Evolutionary conservation across 2,888 invertebrate genomes (phyloP).

Genomic region (Athalia circularis): DNA sequence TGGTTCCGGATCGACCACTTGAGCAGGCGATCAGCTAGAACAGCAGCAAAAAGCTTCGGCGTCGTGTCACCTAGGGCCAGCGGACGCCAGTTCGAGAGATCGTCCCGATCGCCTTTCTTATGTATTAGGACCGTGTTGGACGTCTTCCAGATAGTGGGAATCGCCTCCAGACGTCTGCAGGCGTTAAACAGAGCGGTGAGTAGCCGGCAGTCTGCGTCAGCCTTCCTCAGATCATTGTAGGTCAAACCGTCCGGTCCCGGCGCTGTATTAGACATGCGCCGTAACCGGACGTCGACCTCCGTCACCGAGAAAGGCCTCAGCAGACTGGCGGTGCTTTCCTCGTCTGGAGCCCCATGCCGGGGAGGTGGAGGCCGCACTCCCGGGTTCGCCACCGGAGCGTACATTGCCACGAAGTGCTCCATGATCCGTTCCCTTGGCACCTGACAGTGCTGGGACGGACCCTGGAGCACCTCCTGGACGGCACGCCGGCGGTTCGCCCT

Average conservation of each 20-base stretch:
- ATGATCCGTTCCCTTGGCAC: slow-evolving; percentile 15
- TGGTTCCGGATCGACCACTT: slow-evolving; percentile 50
- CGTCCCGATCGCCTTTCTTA: slow-evolving; percentile 47
- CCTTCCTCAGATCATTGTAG: too few relatives aligned
- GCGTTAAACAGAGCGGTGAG: neutral
- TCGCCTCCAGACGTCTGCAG: slow-evolving; percentile 24
- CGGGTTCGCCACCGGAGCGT: neutral
- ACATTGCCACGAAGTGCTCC: slow-evolving; percentile 20
- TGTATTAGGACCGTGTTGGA: slow-evolving; percentile 48
- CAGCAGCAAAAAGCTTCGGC: slow-evolving; percentile 56
- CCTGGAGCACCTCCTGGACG: slow-evolving; percentile 40
- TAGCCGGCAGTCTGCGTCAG: too few relatives aligned
- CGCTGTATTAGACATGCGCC: too few relatives aligned
- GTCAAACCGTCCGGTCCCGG: too few relatives aligned
- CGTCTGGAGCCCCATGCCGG: neutral
- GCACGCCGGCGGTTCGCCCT: slow-evolving; percentile 25
- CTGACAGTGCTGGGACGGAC: slow-evolving; percentile 16
- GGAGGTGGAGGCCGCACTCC: slow-evolving; percentile 12
- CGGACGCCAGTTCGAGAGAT: slow-evolving; percentile 63
- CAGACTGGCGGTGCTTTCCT: too few relatives aligned
- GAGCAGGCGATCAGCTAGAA: slow-evolving; percentile 54
- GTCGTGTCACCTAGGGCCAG: slow-evolving; percentile 59
- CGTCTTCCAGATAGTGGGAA: slow-evolving; percentile 46
- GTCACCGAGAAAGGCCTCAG: too few relatives aligned
- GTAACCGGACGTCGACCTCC: too few relatives aligned